phyloP scores from a whole-genome alignment of 2,113 vertebrate species.

The Bubalus kerabau region DNA sequence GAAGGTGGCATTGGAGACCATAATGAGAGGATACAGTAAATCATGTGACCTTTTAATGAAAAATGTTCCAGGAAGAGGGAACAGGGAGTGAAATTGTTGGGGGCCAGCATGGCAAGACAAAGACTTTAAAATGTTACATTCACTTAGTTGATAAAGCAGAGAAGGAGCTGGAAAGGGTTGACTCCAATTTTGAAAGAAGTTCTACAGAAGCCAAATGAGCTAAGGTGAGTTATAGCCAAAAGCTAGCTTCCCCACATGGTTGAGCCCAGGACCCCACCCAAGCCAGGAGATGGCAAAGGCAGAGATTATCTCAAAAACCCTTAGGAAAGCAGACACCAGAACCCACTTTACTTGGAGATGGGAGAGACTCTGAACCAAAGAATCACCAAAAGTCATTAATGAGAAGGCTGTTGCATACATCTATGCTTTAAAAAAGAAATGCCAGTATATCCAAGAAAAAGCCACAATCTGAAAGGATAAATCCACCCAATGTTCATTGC shows the following conservation, averaged over 20 bases:
- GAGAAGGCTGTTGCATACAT: background rate
- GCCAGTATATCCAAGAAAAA: background rate
- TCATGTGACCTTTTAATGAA: background rate
- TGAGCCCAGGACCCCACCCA: background rate
- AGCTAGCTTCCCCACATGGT: too few relatives aligned
- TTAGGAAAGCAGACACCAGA: background rate
- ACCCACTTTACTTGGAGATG: background rate
- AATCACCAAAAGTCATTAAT: background rate
- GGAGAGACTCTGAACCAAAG: background rate
- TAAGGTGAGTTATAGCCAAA: background rate
- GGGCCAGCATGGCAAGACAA: background rate
- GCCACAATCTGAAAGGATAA: background rate
- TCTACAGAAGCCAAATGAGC: background rate
- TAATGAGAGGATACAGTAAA: background rate
- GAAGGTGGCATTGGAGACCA: fast-evolving
- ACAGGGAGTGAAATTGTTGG: fast-evolving
- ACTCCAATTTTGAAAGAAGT: background rate
- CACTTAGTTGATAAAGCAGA: background rate
- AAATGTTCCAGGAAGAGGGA: background rate
- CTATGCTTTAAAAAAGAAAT: background rate
- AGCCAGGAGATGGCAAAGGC: background rate
- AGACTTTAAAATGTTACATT: background rate
- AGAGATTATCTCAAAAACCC: background rate
- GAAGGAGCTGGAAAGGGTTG: background rate
- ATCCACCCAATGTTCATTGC: background rate